Evolutionary conservation across 37 sponge, comb jelly and placozoan species (phyloP).

Genomic region (Halisarca cf. caerulea): DNA sequence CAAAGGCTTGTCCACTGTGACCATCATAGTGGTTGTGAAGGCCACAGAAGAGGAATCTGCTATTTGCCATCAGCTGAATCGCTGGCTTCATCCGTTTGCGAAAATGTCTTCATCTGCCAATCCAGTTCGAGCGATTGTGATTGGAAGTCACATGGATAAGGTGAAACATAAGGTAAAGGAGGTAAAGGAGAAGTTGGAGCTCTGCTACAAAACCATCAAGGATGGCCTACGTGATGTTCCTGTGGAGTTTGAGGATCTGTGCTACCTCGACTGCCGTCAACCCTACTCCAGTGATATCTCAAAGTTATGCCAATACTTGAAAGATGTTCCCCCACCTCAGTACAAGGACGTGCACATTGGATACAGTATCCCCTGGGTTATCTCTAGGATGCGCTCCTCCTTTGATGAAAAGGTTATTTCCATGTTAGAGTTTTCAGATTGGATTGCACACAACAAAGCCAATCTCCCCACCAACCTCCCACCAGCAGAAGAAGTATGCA

Average conservation of each 20-base stretch:
- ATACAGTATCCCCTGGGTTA: slow-evolving; percentile 7
- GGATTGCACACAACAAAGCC: neutral
- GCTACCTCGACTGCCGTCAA: slow-evolving; percentile 3
- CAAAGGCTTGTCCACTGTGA: neutral
- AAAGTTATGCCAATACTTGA: neutral
- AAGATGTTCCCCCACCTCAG: neutral
- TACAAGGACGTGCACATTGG: neutral
- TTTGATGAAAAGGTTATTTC: neutral
- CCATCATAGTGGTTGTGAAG: slow-evolving; percentile 15
- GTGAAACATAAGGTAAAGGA: neutral
- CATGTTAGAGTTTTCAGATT: neutral
- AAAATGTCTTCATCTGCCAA: neutral
- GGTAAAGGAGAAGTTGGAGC: neutral
- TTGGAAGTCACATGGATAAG: slow-evolving; percentile 5
- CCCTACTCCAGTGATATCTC: neutral
- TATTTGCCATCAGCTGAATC: neutral
- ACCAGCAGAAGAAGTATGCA: neutral
- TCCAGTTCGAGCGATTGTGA: slow-evolving; percentile 4
- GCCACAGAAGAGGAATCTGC: slow-evolving; percentile 9
- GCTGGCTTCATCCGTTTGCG: slow-evolving; percentile 9
- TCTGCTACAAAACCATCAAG: neutral
- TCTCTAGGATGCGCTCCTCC: neutral
- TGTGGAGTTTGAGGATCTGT: neutral
- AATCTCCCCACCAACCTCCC: neutral
- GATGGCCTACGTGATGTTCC: neutral